phyloP scores from a whole-genome alignment of 2,888 invertebrate genomes.

The Microctonus brassicae region DNA sequence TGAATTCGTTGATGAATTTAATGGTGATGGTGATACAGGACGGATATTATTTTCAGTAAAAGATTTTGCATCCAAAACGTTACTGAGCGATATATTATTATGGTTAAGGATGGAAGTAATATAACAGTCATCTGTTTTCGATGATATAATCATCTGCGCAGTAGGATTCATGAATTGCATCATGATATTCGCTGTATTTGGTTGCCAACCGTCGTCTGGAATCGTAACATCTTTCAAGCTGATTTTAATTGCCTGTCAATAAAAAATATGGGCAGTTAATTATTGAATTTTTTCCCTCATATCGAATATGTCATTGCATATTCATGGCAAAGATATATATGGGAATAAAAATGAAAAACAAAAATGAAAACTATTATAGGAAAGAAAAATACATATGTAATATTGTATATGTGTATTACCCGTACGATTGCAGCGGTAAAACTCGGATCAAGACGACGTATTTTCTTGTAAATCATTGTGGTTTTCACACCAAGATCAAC shows the following conservation, averaged over 20 bases:
- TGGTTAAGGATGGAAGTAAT: constrained; percentile 53
- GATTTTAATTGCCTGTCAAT: constrained; percentile 57
- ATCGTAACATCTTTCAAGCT: constrained; percentile 67
- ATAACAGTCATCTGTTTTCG: constrained; percentile 50
- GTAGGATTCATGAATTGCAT: constrained; percentile 55
- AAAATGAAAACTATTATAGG: neutral
- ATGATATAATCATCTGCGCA: constrained; percentile 67
- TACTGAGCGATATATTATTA: constrained; percentile 50
- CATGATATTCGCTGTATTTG: constrained; percentile 63
- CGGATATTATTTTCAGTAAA: neutral
- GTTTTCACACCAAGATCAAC: constrained; percentile 76
- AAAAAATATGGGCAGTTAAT: constrained; percentile 63
- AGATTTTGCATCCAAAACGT: neutral
- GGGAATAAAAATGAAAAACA: neutral
- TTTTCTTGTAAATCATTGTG: constrained; percentile 70
- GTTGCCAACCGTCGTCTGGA: constrained; percentile 65
- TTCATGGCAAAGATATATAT: neutral
- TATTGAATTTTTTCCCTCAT: constrained; percentile 57
- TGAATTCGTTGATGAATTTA: neutral
- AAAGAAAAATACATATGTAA: too few species aligned
- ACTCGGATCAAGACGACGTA: constrained; percentile 69
- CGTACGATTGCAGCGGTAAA: neutral
- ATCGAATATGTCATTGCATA: neutral
- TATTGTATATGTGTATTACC: neutral
- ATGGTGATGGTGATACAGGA: too few species aligned